A percentile compares a stretch with the other conserved stretches of the same genome.
Conservation (phyloP, 1,140 invertebrate genomes). For the Leguminivora glycinivorella region DNA sequence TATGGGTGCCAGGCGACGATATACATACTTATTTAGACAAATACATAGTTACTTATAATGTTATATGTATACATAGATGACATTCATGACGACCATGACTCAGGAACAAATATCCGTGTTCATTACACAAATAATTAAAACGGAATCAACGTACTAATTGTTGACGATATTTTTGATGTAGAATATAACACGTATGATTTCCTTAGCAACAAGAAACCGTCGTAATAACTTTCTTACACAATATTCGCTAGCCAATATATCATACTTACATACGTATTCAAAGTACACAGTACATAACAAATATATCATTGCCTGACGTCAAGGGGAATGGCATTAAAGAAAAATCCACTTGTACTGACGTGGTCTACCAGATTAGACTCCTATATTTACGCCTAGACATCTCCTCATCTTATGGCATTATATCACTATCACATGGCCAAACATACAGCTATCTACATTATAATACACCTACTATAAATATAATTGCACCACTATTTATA, state of each 20-base stretch:
- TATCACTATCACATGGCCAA: conserved; percentile 23
- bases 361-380: conserved; percentile 19
- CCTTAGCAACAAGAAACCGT: neutral
- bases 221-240: neutral
- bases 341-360: conserved; percentile 26
- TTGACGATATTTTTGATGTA: no score
- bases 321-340: conserved; percentile 21
- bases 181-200: neutral
- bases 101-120: no score
- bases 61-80: no score
- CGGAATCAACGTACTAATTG: no score
- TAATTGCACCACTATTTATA: neutral
- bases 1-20: no score
- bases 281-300: conserved; percentile 13
- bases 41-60: no score
- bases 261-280: conserved; percentile 18
- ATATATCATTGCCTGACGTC: conserved; percentile 17
- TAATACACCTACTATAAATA: neutral
- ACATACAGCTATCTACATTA: conserved; percentile 31
- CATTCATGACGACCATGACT: no score
- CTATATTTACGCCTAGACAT: conserved; percentile 26
- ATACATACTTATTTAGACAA: no score
- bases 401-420: conserved; percentile 10
- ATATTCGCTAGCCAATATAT: conserved; percentile 5
- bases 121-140: no score